Evolutionary conservation across 2,888 invertebrate genomes (phyloP).

Genomic region (Phania funesta): DNA sequence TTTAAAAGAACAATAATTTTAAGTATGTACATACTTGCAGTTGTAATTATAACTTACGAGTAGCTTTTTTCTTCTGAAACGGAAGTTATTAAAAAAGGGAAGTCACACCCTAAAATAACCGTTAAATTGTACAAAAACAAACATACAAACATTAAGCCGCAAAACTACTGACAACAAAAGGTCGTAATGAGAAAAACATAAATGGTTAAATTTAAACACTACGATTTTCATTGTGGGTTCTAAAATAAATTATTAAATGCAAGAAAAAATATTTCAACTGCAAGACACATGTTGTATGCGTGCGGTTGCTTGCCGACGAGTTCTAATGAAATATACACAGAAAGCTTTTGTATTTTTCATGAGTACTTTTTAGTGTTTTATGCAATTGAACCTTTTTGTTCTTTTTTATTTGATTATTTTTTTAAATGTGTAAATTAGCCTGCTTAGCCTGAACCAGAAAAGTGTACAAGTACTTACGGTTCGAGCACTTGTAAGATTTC

Average conservation of each 20-base stretch:
- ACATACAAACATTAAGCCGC: not conserved
- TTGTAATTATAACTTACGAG: not conserved
- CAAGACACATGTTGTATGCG: conserved; percentile 12
- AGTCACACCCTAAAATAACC: conserved; percentile 63
- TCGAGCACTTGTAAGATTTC: conserved; percentile 59
- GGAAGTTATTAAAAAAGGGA: conserved; percentile 52
- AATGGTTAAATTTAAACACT: conserved; percentile 10
- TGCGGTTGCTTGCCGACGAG: conserved; percentile 2
- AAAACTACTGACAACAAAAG: not conserved
- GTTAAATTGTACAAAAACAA: conserved; percentile 37
- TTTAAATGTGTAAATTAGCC: not conserved
- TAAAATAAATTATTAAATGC: conserved; percentile 4
- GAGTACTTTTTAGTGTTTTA: conserved; percentile 5
- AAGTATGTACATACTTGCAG: too few relatives aligned
- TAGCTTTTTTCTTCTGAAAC: conserved; percentile 10
- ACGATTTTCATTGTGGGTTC: not conserved
- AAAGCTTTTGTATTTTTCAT: not conserved
- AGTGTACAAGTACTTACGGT: not conserved
- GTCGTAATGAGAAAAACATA: conserved; percentile 7
- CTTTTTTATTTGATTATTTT: not conserved
- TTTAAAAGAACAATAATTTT: too few relatives aligned
- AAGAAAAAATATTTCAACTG: not conserved
- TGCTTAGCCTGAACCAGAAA: conserved; percentile 3
- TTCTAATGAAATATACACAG: conserved; percentile 6
- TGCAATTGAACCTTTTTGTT: not conserved